Evolutionary conservation across 2,797 vertebrate species (phyloP), one percentile per base, ranked within the genome.

Genomic region (Rhinogobio ventralis): DNA sequence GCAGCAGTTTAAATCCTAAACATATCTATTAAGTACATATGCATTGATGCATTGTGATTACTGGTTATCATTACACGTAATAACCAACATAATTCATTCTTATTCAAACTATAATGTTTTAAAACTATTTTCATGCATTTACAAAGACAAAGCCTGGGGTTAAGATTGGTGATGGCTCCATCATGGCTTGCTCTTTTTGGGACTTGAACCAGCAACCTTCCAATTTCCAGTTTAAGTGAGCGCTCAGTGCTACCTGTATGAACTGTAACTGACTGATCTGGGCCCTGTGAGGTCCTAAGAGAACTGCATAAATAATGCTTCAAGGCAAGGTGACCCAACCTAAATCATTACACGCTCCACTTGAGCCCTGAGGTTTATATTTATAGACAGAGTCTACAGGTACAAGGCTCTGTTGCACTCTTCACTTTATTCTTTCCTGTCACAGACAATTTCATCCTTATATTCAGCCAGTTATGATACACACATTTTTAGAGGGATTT

Each of bases 321-420:
- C 28, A 77, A 87, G 87, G 87, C 89, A 91, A 90, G 90, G 90
- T 89, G 90, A 91, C 89, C 86, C 69, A 86, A 75, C 83, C 84
- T 87, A 79, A 75, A 86, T 88, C 87, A 89, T 89, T 88, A 83
- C 86, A 89, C 15, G 86, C 82, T 83, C 87, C 62, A 57, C 85
- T 90, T 79, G 85, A 80, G 79, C 64, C 71, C 74, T 86, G 86
- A 90, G 79, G 85, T 62, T 85, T 77, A 86, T 89, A 88, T 90
- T 91, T 90, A 88, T 89, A 90, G 89, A 87, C 86, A 89, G 74
- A 25, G 77, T 80, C 85, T 86, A 83, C 85, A 89, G 82, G 85
- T 91, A 79, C 64, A 81, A 51, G 25, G 45, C 57, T 85, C 66
- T 69, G 72, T 83, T 81, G 82, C 77, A 53, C 81, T 82, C 57